Conservation (phyloP, 2,113 vertebrate genomes). For the Pteropus alecto region DNA sequence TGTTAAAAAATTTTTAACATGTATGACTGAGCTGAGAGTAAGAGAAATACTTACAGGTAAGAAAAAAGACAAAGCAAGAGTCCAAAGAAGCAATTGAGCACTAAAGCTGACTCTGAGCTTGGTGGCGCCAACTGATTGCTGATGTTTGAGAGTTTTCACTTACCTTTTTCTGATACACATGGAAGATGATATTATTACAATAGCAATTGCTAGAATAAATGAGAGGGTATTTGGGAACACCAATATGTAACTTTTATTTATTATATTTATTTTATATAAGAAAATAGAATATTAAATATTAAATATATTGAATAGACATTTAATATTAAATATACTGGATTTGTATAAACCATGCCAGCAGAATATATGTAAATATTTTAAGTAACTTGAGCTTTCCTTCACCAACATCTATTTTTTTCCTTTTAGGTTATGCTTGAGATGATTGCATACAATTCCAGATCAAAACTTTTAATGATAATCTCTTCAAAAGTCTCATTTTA, state of each 20-base stretch:
- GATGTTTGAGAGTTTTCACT: not conserved
- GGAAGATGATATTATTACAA: not conserved
- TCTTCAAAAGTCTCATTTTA: constrained; percentile 14
- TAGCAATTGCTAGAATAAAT: not conserved
- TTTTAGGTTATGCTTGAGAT: not conserved
- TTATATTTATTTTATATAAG: not conserved
- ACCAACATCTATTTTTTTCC: not conserved
- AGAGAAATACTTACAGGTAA: not conserved
- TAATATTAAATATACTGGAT: not conserved
- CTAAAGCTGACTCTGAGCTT: not conserved
- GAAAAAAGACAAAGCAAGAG: not conserved
- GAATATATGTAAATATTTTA: constrained; percentile 26
- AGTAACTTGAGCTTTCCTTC: not conserved
- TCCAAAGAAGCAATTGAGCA: not conserved
- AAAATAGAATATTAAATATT: constrained; percentile 15
- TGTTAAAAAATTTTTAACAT: not conserved
- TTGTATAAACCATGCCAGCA: not conserved
- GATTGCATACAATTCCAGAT: not conserved
- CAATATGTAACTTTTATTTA: not conserved
- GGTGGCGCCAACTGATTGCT: not conserved
- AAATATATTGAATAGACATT: not conserved
- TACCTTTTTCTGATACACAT: not conserved
- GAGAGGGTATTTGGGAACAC: not conserved
- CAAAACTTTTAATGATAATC: not conserved
- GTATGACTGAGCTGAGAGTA: not conserved